phyloP scores from a whole-genome alignment of 2,113 vertebrate species.

The Thunnus maccoyii region DNA sequence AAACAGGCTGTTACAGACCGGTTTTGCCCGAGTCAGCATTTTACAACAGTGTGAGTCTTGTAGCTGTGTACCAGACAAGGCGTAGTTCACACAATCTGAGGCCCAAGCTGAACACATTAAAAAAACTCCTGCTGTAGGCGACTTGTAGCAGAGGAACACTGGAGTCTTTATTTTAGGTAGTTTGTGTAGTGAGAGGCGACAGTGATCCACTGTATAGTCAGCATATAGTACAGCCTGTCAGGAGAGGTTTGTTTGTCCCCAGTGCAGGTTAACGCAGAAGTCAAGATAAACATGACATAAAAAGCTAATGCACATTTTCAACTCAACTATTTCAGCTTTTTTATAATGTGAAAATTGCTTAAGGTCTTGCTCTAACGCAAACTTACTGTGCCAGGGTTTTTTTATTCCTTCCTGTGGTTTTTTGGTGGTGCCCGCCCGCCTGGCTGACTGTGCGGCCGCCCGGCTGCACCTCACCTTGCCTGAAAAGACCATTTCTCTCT shows the following conservation, averaged over 20 bases:
- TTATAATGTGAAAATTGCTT: neutral
- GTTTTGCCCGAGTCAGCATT: neutral
- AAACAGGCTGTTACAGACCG: neutral
- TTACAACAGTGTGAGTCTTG: slow-evolving; percentile 23
- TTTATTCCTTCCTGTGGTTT: slow-evolving; percentile 27
- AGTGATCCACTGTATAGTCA: slow-evolving; percentile 21
- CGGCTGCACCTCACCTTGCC: slow-evolving; percentile 12
- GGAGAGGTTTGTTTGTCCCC: neutral
- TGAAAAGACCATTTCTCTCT: slow-evolving; percentile 28
- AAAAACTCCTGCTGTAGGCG: slow-evolving; percentile 29
- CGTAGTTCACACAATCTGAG: slow-evolving; percentile 24
- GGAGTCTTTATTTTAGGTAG: slow-evolving; percentile 41
- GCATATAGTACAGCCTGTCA: slow-evolving; percentile 4
- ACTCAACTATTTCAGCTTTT: slow-evolving; percentile 9
- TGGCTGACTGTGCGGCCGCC: neutral
- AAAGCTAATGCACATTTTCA: neutral
- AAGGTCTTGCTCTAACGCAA: neutral
- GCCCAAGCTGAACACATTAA: slow-evolving; percentile 1
- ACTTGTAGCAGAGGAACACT: slow-evolving; percentile 43
- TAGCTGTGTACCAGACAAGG: slow-evolving; percentile 12
- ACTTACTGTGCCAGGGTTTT: too few relatives aligned
- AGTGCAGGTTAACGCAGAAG: neutral
- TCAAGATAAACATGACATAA: neutral
- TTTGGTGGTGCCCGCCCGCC: slow-evolving; percentile 13
- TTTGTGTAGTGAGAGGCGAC: slow-evolving; percentile 31